Base-by-base conservation (phyloP, 1,140 invertebrate species). In the Cydia strobilella region DNA sequence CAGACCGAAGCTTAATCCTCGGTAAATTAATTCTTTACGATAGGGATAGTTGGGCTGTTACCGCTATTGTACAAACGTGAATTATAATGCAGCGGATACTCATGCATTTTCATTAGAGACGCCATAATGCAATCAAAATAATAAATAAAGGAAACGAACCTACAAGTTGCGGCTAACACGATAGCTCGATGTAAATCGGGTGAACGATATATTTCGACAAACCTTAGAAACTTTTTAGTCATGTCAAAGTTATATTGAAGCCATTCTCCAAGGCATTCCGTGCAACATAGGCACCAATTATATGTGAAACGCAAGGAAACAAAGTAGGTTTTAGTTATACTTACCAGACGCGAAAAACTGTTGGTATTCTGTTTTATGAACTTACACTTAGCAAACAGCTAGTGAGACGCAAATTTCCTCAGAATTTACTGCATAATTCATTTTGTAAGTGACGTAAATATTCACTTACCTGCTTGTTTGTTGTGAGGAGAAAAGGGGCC, bases 381-480 rank as follows among this genome's bases (percentile, higher is more conserved):
- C 73, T 81, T 79, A 74, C 75, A 79, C 80, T 83, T 82, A 80
- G 39, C 45, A 72, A 69, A 71, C 73, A 77, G 84, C n/a, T 85
- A 84, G 87, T 87, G 90, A 87, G 84, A 87, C 83, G 81, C 82
- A 89, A 85, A 89, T 81, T 92, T 81, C 84, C 73, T 78, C 77
- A 81, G 77, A 76, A 75, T 80, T 82, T 79, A 82, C 80, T 78
- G 75, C 81, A 88, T 87, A 90, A 86, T 87, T 89, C 81, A 87
- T 85, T 85, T 85, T 80, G 78, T 78, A 82, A 81, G 83, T 81
- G 80, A 86, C 85, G 85, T 89, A 90, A 90, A 90, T 86, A 91
- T 90, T 89, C 88, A 83, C 84, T 88, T 93, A 92, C 90, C 90
- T 92, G 90, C 87, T 87, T 89, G 86, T 89, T 91, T 91, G 90